Conservation (phyloP, 2,797 vertebrate genomes). For the Peromyscus attwateri region DNA sequence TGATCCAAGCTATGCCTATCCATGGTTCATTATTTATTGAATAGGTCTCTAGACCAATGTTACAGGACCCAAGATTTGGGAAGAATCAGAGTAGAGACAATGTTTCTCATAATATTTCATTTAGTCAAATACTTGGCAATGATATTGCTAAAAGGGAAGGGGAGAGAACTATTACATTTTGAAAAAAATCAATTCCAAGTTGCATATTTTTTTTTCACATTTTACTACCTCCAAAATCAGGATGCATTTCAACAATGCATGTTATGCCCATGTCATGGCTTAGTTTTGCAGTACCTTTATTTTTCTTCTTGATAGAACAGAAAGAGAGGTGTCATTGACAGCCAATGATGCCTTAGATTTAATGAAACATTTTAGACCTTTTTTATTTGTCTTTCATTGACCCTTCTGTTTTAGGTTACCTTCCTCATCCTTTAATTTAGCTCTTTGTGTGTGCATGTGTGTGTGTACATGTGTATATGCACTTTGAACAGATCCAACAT, state of each 20-base stretch:
- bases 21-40: conserved; percentile 54
- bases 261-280: neutral
- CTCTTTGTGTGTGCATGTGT: neutral
- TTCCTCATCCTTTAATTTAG: conserved; percentile 8
- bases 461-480: neutral
- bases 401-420: neutral
- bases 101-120: neutral
- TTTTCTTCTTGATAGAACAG: neutral
- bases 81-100: neutral
- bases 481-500: neutral
- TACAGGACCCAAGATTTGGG: neutral
- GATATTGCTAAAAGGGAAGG: neutral
- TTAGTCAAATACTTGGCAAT: neutral
- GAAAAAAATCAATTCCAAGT: neutral
- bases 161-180: neutral
- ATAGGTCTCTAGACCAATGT: conserved; percentile 9
- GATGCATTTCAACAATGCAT: neutral
- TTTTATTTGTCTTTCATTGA: neutral
- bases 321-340: neutral
- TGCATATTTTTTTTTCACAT: neutral
- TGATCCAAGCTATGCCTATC: conserved; percentile 67
- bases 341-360: neutral
- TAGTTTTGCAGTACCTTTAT: neutral
- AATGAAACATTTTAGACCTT: neutral
- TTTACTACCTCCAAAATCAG: conserved; percentile 23